Conservation (phyloP, 2,888 invertebrate genomes). For the Capitulum mitella region DNA sequence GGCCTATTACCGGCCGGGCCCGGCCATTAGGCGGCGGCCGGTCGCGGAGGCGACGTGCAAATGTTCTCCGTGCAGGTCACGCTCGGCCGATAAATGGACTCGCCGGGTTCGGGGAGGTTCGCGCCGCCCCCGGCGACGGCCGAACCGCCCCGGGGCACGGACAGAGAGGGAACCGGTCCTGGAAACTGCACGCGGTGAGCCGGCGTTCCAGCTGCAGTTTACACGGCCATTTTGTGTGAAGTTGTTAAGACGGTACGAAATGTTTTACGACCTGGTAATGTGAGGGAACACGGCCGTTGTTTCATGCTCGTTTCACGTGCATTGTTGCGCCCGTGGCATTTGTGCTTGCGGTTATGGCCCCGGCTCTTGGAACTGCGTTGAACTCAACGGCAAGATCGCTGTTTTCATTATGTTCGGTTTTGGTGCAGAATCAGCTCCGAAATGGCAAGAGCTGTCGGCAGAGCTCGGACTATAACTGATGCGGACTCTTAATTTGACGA, state of each 20-base stretch:
- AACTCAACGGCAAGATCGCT: no score
- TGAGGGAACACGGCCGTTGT: background rate
- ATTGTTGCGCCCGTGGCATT: no score
- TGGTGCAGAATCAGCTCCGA: no score
- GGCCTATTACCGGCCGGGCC: background rate
- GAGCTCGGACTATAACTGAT: no score
- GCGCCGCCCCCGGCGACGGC: background rate
- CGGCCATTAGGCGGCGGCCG: background rate
- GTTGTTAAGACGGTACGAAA: background rate
- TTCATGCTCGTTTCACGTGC: background rate
- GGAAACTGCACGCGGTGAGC: background rate
- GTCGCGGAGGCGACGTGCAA: background rate
- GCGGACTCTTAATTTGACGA: no score
- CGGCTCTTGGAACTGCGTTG: no score
- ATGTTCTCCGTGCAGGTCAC: background rate
- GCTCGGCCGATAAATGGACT: background rate
- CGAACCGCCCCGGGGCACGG: background rate
- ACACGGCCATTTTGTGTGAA: background rate
- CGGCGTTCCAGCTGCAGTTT: background rate
- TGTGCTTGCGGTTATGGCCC: no score
- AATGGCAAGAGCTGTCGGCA: no score
- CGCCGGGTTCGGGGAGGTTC: background rate
- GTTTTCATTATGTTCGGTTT: no score
- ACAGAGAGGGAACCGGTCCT: background rate
- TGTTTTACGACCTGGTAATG: constrained; percentile 3